phyloP scores from a whole-genome alignment of 1,140 invertebrate species.

The Drosophila obscura region DNA sequence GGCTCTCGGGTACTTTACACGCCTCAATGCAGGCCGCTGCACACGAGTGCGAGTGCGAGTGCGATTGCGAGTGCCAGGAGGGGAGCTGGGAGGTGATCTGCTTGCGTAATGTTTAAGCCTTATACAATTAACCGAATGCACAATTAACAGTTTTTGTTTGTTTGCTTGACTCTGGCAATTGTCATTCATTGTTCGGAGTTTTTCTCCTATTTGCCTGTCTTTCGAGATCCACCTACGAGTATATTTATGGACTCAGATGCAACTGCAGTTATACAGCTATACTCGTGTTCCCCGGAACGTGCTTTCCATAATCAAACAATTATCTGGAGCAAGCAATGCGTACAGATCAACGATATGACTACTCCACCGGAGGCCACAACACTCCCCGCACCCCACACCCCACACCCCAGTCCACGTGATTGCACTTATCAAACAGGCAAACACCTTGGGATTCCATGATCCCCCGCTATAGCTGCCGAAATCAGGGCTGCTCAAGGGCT shows the following conservation, averaged over 20 bases:
- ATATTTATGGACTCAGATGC: constrained; percentile 10
- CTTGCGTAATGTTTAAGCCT: constrained; percentile 47
- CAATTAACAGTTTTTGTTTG: constrained; percentile 49
- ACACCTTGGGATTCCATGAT: constrained; percentile 33
- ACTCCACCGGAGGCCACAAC: constrained; percentile 18
- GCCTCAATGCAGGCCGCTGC: constrained; percentile 68
- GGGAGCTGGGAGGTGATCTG: constrained; percentile 7
- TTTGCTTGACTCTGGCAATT: constrained; percentile 49
- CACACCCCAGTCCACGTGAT: constrained; percentile 18
- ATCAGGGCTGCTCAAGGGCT: constrained; percentile 36
- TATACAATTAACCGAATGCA: constrained; percentile 59
- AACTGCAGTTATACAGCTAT: neutral
- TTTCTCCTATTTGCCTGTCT: constrained; percentile 21
- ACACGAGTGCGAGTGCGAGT: neutral
- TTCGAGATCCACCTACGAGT: constrained; percentile 14
- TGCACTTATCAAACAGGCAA: constrained; percentile 23
- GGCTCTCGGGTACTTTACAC: constrained; percentile 63
- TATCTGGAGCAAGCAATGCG: constrained; percentile 12
- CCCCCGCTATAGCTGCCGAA: constrained; percentile 30
- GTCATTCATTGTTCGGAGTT: constrained; percentile 58
- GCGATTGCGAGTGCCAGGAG: neutral
- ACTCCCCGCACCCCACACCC: constrained; percentile 23
- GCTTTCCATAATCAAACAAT: constrained; percentile 30
- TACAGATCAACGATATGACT: constrained; percentile 34
- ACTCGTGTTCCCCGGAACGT: constrained; percentile 14